Percentiles rank a stretch among this genome's conserved stretches.
Conservation (phyloP, 37 sponge, comb jelly and placozoan species). For the Axinella damicornis region DNA sequence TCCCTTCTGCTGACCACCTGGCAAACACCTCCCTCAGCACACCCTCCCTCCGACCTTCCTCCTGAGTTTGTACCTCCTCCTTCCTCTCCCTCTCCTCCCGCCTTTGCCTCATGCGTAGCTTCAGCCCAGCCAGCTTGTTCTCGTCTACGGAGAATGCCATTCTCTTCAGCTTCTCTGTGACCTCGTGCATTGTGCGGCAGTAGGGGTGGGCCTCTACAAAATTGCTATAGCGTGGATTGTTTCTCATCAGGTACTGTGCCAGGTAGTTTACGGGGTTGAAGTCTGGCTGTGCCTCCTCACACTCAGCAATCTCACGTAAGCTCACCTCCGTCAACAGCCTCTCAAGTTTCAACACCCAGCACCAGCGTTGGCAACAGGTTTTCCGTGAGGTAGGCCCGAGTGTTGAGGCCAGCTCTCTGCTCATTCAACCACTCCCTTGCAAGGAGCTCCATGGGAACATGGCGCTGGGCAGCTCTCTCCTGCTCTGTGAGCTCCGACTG, state of each 20-base stretch:
- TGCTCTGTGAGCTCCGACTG: conserved; percentile 8
- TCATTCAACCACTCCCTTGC: conserved; percentile 81
- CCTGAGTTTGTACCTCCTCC: conserved; percentile 39
- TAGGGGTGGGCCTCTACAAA: conserved; percentile 81
- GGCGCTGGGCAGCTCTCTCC: conserved; percentile 5
- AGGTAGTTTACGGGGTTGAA: conserved; percentile 98
- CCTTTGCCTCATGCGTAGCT: conserved; percentile 45
- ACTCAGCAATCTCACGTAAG: conserved; percentile 47
- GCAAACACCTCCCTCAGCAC: conserved; percentile 30
- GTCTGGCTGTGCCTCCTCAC: conserved; percentile 26
- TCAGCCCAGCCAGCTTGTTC: conserved; percentile 52
- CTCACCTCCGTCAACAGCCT: conserved; percentile 79
- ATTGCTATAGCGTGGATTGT: conserved; percentile 90
- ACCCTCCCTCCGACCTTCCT: conserved; percentile 1
- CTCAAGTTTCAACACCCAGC: conserved; percentile 82
- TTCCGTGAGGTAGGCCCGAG: conserved; percentile 71
- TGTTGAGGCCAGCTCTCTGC: conserved; percentile 7
- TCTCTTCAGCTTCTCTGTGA: conserved; percentile 60
- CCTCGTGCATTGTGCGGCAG: conserved; percentile 54
- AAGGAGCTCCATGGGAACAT: conserved; percentile 74
- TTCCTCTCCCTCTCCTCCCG: conserved; percentile 52
- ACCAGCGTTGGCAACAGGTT: conserved; percentile 84
- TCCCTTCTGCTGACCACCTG: conserved; percentile 60
- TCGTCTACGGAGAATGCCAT: conserved; percentile 56
- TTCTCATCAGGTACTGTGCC: conserved; percentile 96